Percentiles rank a stretch among this genome's conserved stretches.
Conservation (phyloP, 2,888 invertebrate species). For the Limnephilus rhombicus region DNA sequence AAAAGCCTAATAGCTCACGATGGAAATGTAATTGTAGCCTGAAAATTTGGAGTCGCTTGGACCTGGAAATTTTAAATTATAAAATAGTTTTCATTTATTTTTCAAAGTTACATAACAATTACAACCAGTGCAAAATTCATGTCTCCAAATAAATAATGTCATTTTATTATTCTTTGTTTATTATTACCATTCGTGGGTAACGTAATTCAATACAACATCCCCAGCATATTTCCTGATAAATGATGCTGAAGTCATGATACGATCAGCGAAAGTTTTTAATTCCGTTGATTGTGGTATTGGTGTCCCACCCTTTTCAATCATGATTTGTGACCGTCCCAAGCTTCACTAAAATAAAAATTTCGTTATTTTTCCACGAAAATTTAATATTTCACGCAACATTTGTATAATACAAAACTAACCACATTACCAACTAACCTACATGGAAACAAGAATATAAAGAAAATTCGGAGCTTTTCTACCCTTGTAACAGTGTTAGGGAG, state of each 20-base stretch:
- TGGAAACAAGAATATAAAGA: background rate
- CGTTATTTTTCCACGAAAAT: background rate
- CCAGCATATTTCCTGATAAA: background rate
- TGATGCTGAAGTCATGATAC: background rate
- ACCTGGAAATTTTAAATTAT: too few species aligned
- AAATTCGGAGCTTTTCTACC: background rate
- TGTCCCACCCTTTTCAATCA: background rate
- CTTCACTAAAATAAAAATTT: background rate
- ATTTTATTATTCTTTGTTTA: too few species aligned
- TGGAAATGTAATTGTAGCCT: too few species aligned
- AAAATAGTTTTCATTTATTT: too few species aligned
- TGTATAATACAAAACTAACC: background rate
- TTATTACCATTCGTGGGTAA: too few species aligned
- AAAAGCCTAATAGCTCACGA: too few species aligned
- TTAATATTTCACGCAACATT: background rate
- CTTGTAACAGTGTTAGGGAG: background rate
- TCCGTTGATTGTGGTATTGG: background rate
- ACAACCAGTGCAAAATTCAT: too few species aligned
- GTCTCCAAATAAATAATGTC: too few species aligned
- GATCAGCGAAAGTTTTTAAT: background rate
- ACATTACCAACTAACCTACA: background rate
- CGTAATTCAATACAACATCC: background rate
- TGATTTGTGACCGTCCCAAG: background rate
- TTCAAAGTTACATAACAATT: too few species aligned
- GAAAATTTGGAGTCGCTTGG: too few species aligned